A percentile compares a stretch with the other conserved stretches of the same genome.
These are phyloP conservation scores for Mallotus villosus DNA, from an alignment of 2,797 vertebrate genomes.

Conservation along the genomic window DNA sequence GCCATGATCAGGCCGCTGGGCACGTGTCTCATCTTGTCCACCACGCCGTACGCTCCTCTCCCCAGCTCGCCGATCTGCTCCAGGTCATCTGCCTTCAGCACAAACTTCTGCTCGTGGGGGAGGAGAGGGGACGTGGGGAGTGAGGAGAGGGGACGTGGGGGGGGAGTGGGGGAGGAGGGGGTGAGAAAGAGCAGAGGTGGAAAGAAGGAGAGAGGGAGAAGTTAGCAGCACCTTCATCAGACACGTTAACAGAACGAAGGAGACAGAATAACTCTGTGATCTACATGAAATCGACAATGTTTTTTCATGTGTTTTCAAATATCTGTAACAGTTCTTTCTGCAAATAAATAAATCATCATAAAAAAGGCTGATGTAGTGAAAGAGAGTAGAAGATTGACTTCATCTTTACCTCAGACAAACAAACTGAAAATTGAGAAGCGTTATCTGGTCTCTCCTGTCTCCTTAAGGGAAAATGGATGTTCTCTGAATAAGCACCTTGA, in stretches of 20 bases:
- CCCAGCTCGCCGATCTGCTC: conserved; percentile 91
- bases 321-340: too few species aligned
- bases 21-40: conserved; percentile 94
- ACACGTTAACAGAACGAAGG: too few species aligned
- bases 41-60: conserved; percentile 92
- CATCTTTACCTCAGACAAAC: neutral
- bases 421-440: neutral
- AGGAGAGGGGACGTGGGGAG: neutral
- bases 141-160: neutral
- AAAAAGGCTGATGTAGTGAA: neutral
- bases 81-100: conserved; percentile 95
- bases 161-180: neutral
- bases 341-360: too few species aligned
- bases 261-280: too few species aligned
- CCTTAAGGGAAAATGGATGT: neutral
- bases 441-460: conserved; percentile 9
- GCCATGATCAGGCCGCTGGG: conserved; percentile 95
- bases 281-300: too few species aligned
- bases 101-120: conserved; percentile 83
- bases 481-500: conserved; percentile 8
- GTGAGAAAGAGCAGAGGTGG: too few species aligned
- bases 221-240: neutral
- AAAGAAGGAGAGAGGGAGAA: neutral
- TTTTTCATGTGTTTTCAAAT: too few species aligned
- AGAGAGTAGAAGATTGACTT: neutral